These are phyloP conservation scores for Drosophila repletoides DNA, from an alignment of 1,140 invertebrate species.

Conservation along the genomic window DNA sequence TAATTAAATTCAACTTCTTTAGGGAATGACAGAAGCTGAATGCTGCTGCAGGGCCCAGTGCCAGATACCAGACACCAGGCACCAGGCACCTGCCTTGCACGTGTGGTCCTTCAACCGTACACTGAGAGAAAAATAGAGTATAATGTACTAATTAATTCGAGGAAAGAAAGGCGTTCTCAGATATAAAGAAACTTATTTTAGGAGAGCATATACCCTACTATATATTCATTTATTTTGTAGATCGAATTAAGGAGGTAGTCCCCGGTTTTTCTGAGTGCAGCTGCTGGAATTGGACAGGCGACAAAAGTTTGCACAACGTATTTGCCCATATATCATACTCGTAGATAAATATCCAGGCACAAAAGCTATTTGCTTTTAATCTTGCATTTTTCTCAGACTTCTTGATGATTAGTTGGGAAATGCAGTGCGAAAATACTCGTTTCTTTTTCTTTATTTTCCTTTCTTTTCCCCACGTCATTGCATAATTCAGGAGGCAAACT, in stretches of 20 bases:
- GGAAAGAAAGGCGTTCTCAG: too few relatives aligned
- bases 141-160: neutral
- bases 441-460: too few relatives aligned
- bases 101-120: slow-evolving; percentile 25
- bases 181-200: too few relatives aligned
- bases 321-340: slow-evolving; percentile 72
- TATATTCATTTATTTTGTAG: too few relatives aligned
- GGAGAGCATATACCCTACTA: too few relatives aligned
- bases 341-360: slow-evolving; percentile 57
- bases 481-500: slow-evolving; percentile 39
- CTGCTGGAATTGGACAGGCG: neutral
- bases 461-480: too few relatives aligned
- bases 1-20: slow-evolving; percentile 78
- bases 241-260: too few relatives aligned
- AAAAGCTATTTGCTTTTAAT: slow-evolving; percentile 69
- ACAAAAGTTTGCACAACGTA: slow-evolving; percentile 50
- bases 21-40: slow-evolving; percentile 41
- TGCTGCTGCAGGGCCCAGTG: slow-evolving; percentile 34
- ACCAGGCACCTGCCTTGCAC: slow-evolving; percentile 5
- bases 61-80: too few relatives aligned
- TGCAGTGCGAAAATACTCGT: slow-evolving; percentile 26
- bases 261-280: too few relatives aligned
- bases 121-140: neutral
- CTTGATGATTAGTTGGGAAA: slow-evolving; percentile 47
- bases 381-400: slow-evolving; percentile 38